These are phyloP conservation scores for Lucilia cuprina DNA, from an alignment of 1,140 invertebrate species.

Conservation along the genomic window DNA sequence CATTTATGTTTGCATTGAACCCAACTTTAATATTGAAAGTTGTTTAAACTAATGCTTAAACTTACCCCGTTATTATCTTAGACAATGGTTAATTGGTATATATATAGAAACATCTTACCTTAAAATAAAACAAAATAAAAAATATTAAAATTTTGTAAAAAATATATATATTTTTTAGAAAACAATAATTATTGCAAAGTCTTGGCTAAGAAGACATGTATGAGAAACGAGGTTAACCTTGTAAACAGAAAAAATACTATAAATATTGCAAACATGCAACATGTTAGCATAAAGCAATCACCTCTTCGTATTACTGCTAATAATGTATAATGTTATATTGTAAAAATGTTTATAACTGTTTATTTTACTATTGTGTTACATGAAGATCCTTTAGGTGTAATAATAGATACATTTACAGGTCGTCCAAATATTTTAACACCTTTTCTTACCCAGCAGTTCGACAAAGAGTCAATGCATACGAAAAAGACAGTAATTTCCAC, in stretches of 20 bases:
- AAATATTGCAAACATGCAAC: neutral
- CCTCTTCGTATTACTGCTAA: neutral
- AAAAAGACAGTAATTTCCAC: too few relatives aligned
- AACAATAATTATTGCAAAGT: slow-evolving; percentile 1
- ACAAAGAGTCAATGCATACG: too few relatives aligned
- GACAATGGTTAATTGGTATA: neutral
- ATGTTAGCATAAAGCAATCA: neutral
- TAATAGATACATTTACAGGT: too few relatives aligned
- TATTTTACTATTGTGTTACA: too few relatives aligned
- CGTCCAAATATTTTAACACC: too few relatives aligned
- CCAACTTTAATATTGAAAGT: neutral
- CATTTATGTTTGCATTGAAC: neutral
- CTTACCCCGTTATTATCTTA: neutral
- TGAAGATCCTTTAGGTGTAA: too few relatives aligned
- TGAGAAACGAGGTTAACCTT: slow-evolving; percentile 10
- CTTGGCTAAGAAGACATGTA: neutral
- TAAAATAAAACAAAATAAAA: neutral
- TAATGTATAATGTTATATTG: too few relatives aligned
- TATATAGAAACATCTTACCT: neutral
- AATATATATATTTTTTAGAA: neutral
- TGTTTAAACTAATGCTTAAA: neutral
- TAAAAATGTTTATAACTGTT: too few relatives aligned
- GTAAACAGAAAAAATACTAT: neutral
- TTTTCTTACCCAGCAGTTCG: too few relatives aligned
- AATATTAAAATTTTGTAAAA: neutral